A percentile compares a stretch with the other conserved stretches of the same genome.
Evolutionary conservation across 1,140 invertebrate species (phyloP).

Genomic region (Xylocopa sonorina): DNA sequence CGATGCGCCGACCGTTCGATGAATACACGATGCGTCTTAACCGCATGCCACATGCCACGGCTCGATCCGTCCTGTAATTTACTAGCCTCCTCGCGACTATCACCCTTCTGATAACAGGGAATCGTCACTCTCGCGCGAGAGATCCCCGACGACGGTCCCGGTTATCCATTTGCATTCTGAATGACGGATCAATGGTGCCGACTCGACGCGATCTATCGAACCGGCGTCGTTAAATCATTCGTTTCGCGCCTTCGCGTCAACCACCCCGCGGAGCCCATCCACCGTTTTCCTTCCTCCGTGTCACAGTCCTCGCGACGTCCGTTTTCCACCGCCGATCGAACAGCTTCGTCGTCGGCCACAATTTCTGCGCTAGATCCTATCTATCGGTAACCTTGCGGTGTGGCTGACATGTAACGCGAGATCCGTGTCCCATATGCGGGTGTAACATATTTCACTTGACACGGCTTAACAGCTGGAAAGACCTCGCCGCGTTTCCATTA

Average conservation of each 20-base stretch:
- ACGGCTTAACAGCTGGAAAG: slow-evolving; percentile 35
- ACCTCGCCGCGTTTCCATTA: slow-evolving; percentile 6
- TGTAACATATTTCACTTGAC: slow-evolving; percentile 51
- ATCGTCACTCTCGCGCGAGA: slow-evolving; percentile 23
- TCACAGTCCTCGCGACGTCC: too few species aligned
- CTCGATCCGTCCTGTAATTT: slow-evolving; percentile 50
- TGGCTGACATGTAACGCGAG: slow-evolving; percentile 65
- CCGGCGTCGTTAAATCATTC: slow-evolving; percentile 53
- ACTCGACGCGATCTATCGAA: slow-evolving; percentile 48
- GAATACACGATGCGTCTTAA: slow-evolving; percentile 48
- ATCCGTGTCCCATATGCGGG: slow-evolving; percentile 70
- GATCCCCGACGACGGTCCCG: slow-evolving; percentile 38
- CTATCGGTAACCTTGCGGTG: slow-evolving; percentile 69
- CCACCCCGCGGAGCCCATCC: too few species aligned
- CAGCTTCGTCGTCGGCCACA: neutral
- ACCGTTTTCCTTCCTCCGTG: neutral
- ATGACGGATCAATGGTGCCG: slow-evolving; percentile 50
- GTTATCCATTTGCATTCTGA: neutral
- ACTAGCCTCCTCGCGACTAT: slow-evolving; percentile 17
- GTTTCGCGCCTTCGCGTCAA: slow-evolving; percentile 38
- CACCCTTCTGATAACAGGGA: slow-evolving; percentile 50
- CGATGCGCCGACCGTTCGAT: slow-evolving; percentile 22
- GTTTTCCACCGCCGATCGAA: too few species aligned
- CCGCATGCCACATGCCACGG: slow-evolving; percentile 55
- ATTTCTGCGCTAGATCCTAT: slow-evolving; percentile 63